These are phyloP conservation scores for Helarctos malayanus DNA, from an alignment of 2,797 vertebrate genomes.

Conservation along the genomic window DNA sequence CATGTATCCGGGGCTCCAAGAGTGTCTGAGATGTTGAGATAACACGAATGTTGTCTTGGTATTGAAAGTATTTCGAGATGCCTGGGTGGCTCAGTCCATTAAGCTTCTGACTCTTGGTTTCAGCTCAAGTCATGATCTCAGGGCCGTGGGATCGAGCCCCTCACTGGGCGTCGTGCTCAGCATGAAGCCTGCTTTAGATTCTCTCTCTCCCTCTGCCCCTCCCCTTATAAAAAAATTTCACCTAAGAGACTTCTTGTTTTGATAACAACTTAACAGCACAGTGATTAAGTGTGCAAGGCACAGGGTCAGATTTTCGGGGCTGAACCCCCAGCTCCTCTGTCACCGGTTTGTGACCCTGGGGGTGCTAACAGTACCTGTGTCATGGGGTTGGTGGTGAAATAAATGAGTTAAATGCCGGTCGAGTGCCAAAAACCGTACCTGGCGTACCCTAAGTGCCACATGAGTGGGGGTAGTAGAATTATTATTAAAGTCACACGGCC, in stretches of 20 bases:
- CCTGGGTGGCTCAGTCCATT: background rate
- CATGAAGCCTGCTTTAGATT: background rate
- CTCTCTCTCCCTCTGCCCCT: background rate
- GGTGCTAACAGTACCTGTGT: too few species aligned
- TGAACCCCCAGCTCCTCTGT: background rate
- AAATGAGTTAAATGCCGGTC: fast-evolving
- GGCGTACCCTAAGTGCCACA: fast-evolving
- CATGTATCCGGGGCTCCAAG: background rate
- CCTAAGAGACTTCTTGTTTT: background rate
- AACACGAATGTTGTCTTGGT: background rate
- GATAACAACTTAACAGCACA: background rate
- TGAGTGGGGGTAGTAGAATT: fast-evolving
- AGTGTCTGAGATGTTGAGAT: background rate
- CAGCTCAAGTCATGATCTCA: background rate
- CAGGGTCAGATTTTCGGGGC: background rate
- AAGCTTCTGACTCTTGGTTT: background rate
- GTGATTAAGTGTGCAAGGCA: fast-evolving
- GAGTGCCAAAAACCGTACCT: too few species aligned
- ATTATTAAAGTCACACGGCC: fast-evolving
- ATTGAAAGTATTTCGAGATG: background rate
- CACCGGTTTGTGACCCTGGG: too few species aligned
- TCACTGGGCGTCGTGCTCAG: background rate
- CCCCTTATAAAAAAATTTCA: background rate
- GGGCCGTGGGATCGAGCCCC: background rate
- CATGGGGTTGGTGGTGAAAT: background rate